Percentiles rank a stretch among this genome's conserved stretches.
These are phyloP conservation scores for Eufriesea mexicana DNA, from an alignment of 1,140 invertebrate genomes.

Conservation along the genomic window DNA sequence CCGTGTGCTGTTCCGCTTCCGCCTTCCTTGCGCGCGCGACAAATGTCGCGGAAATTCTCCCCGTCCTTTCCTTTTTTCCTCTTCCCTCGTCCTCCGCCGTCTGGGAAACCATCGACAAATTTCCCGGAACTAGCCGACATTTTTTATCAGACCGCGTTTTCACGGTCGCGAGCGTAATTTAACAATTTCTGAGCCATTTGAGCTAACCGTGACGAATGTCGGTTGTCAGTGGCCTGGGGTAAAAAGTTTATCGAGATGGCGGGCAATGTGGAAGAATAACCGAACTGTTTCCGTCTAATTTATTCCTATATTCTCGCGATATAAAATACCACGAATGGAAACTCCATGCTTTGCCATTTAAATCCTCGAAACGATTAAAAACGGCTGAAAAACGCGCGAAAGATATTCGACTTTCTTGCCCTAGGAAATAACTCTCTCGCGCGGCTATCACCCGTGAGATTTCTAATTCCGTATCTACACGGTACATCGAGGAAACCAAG, in stretches of 20 bases:
- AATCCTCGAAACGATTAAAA: too few relatives aligned
- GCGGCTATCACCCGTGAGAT: not conserved
- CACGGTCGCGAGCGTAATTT: too few relatives aligned
- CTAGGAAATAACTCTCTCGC: too few relatives aligned
- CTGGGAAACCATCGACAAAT: not conserved
- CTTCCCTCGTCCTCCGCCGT: not conserved
- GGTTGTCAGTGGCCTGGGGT: too few relatives aligned
- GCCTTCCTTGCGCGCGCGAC: not conserved
- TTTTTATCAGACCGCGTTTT: not conserved
- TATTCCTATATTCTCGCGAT: too few relatives aligned
- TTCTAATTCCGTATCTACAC: not conserved
- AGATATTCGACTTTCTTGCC: too few relatives aligned
- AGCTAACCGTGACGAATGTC: not conserved
- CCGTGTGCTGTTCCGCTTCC: constrained; percentile 1
- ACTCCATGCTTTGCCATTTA: too few relatives aligned
- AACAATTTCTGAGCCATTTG: not conserved
- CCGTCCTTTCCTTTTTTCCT: not conserved
- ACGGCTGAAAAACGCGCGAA: too few relatives aligned
- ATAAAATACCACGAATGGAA: too few relatives aligned
- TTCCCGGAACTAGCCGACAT: not conserved
- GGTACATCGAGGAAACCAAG: not conserved
- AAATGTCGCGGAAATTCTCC: constrained; percentile 18
- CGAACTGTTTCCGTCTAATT: too few relatives aligned
- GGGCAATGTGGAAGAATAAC: not conserved
- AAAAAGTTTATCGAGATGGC: too few relatives aligned